These are phyloP conservation scores for Stercorarius parasiticus DNA, from an alignment of 2,113 vertebrate species.

Conservation along the genomic window DNA sequence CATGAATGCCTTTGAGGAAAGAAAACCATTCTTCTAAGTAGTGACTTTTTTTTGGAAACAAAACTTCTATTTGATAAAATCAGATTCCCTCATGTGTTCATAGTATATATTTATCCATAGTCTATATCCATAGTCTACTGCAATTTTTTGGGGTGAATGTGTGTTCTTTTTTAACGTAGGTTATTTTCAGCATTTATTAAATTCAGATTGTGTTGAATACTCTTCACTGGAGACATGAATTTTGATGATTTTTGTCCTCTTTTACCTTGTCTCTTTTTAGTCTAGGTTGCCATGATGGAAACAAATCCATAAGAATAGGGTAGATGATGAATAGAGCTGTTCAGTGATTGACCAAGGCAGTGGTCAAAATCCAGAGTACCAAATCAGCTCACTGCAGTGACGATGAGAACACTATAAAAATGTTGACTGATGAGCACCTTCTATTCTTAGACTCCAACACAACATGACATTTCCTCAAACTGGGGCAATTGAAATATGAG, in stretches of 20 bases:
- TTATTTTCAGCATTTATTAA: background rate
- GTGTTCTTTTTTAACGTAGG: background rate
- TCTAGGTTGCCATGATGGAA: constrained; percentile 40
- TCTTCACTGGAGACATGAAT: background rate
- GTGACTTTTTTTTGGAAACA: background rate
- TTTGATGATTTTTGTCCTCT: constrained; percentile 17
- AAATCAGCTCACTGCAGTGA: constrained; percentile 67
- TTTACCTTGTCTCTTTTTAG: constrained; percentile 27
- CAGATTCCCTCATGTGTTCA: background rate
- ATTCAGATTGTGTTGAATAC: background rate
- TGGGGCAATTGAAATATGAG: constrained; percentile 25
- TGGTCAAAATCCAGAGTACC: constrained; percentile 67
- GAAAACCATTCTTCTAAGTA: background rate
- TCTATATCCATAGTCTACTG: too few relatives aligned
- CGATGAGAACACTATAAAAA: constrained; percentile 50
- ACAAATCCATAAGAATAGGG: constrained; percentile 69
- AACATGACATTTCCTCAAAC: constrained; percentile 42
- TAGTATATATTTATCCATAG: background rate
- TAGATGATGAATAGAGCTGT: constrained; percentile 69
- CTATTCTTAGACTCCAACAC: constrained; percentile 64
- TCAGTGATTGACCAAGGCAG: constrained; percentile 72
- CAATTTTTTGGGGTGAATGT: fast-evolving
- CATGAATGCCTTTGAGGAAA: background rate
- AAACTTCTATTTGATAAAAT: background rate
- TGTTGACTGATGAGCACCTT: constrained; percentile 67